Base-by-base conservation (phyloP, 2,888 invertebrate species). In the Electrophaes corylata region DNA sequence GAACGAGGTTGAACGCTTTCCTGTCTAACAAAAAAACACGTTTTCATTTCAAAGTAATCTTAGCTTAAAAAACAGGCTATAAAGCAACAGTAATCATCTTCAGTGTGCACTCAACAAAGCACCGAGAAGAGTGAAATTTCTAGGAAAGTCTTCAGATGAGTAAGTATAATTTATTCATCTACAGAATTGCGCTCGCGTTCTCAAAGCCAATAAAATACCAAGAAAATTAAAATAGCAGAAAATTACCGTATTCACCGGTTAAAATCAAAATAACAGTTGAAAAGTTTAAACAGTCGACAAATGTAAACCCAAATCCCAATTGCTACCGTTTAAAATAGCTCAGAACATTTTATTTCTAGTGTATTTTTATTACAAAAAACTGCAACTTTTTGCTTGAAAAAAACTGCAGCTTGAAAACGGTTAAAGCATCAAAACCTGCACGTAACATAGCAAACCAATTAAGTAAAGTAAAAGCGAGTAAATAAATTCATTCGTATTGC, bases 381-480 rank as follows among this genome's bases (percentile, higher is more conserved):
- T 2, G 10, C 26, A 29, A 29, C 26, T 29, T 29, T 29, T 10
- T 29, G 8, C n/a, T n/a, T n/a, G n/a, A n/a, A n/a, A n/a, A n/a
- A n/a, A n/a, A n/a, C n/a, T n/a, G n/a, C n/a, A 29, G 26, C 10
- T 29, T 29, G 2, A 10, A 29, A 29, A 23, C 23, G 6, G 23
- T 10, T 10, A 29, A n/a, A 10, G 26, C 26, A 14, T 19, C 19
- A 46, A 46, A 46, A 33, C 14, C n/a, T 35, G 20, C 35, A 6
- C 20, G 20, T 46, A 29, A 11, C 10, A 23, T 5, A 12, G 12
- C 11, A 0, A 16, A 47, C 23, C 31, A 40, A 53, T 60, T 63
- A 55, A 52, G 48, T 52, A 46, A 54, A 63, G 55, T 48, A 54
- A 60, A 60, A 54, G 29, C 40, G 35, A 19, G 39, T 41, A 57